phyloP scores from a whole-genome alignment of 2,113 vertebrate species.

The Maylandia zebra region DNA sequence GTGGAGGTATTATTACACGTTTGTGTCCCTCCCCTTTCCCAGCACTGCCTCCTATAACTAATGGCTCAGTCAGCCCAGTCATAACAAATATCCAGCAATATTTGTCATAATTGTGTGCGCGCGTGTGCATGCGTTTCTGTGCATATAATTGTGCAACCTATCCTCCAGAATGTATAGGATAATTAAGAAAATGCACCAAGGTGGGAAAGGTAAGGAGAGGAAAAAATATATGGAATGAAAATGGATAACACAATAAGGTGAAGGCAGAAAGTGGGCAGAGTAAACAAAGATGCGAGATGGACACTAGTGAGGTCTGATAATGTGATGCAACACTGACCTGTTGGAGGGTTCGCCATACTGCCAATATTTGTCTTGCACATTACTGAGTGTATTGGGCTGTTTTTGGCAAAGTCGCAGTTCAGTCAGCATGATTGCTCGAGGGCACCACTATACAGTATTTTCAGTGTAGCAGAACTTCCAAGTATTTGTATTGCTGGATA shows the following conservation, averaged over 20 bases:
- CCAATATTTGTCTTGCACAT: background rate
- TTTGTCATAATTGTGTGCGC: slow-evolving; percentile 68
- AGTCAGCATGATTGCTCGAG: background rate
- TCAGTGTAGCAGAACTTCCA: background rate
- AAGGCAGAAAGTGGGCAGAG: background rate
- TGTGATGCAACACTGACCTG: background rate
- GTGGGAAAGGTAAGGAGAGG: slow-evolving; percentile 10
- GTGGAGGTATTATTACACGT: slow-evolving; percentile 65
- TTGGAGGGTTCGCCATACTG: background rate
- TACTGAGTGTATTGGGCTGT: background rate
- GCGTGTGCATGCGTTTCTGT: background rate
- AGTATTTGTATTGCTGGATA: background rate
- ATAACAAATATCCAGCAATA: slow-evolving; percentile 72
- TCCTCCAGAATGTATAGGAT: slow-evolving; percentile 24
- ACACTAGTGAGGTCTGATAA: background rate
- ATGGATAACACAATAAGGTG: background rate
- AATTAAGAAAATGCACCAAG: slow-evolving; percentile 26
- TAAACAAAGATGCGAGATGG: background rate
- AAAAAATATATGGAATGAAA: background rate
- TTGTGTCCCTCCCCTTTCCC: slow-evolving; percentile 65
- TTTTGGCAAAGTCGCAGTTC: background rate
- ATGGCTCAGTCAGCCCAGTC: slow-evolving; percentile 72
- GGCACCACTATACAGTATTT: background rate
- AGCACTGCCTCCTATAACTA: slow-evolving; percentile 69
- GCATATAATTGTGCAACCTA: slow-evolving; percentile 15